Base-by-base conservation (phyloP, 2,113 vertebrate species). In the Struthio camelus region DNA sequence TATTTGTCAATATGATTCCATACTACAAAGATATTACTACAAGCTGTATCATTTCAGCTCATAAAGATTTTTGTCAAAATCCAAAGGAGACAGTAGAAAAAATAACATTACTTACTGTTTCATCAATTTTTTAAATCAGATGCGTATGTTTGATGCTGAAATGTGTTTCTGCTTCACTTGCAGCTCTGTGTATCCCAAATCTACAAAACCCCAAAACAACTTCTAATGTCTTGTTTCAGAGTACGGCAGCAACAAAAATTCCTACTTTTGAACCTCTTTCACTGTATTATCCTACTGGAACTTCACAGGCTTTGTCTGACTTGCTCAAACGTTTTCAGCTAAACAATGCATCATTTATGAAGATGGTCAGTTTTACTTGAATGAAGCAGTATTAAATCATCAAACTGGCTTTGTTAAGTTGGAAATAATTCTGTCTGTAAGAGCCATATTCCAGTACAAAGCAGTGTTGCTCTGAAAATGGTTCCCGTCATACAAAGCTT, bases 1-100 rank as follows among this genome's bases (percentile, higher is more conserved):
- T 85, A 17, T 91, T 85, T 92, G 53, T 73, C 58, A 70, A 28
- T 69, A 85, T 17, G 38, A 16, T 72, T 81, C 65, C n/a, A 44
- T 12, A 79, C 65, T 32, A 64, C 42, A 85, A 62, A 92, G 70
- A 89, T 85, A 89, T 56, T 94, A 82, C 87, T 85, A 58, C 40
- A 89, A 92, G 53, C 23, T 90, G 19, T 48, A 50, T 76, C 75
- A 54, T 42, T 69, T 30, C 70, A 96, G 70, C 78, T 87, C 27
- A 83, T 94, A 94, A 66, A 3, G 8, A 64, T 85, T 93, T 93
- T 89, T 87, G 53, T 8, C 93, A 81, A 95, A 95, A 94, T 73
- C 24, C 50, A 80, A 80, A 82, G 15, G 58, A 70, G 40, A 80
- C 62, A 65, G 86, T 85, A 95, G 86, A 70, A 93, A 94, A 91